Base-by-base conservation (phyloP, 1,140 invertebrate species). In the Bombus superbus region DNA sequence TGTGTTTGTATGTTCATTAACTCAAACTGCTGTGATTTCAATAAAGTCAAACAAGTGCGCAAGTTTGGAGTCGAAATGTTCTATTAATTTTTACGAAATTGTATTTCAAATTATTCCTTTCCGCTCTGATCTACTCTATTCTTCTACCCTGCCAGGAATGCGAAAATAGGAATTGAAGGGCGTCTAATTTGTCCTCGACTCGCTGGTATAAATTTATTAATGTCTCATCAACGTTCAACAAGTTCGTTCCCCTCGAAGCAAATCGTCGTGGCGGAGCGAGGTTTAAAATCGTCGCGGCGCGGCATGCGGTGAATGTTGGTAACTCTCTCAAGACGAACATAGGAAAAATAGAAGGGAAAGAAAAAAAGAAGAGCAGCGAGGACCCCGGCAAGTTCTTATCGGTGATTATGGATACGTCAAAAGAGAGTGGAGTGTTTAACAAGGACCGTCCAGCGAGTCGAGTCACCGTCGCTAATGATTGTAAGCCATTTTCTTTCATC, bases 381-480 rank as follows among this genome's bases (percentile, higher is more conserved):
- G 73, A 4, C 10, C 40, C 75, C 53, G 82, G 77, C 88, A 71
- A 90, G 84, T 87, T 91, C 85, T 91, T 91, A 91, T 91, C 89
- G 89, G 90, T 91, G 89, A 91, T 91, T 91, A 91, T 81, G 90
- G 89, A 91, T 91, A 88, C 86, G 90, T 89, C 71, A 91, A 91
- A 91, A 91, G 89, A 72, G 79, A 82, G 90, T 91, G 64, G 85
- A 91, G 90, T 91, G 90, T 91, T 91, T 91, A 91, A 91, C 88
- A 83, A 91, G 90, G 89, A 89, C 88, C 90, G 88, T 88, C 76
- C 81, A 83, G 86, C 78, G 86, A 79, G 83, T 38, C 90, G 86
- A 91, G 90, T 91, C 90, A 91, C 88, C 85, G 86, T 91, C 90
- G 81, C 86, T 91, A 91, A 91, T 90, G 90, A 91, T 91, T 82